A percentile compares a stretch with the other conserved stretches of the same genome.
Evolutionary conservation across 2,113 vertebrate species (phyloP).

Genomic region (Chascanopsetta lugubris): DNA sequence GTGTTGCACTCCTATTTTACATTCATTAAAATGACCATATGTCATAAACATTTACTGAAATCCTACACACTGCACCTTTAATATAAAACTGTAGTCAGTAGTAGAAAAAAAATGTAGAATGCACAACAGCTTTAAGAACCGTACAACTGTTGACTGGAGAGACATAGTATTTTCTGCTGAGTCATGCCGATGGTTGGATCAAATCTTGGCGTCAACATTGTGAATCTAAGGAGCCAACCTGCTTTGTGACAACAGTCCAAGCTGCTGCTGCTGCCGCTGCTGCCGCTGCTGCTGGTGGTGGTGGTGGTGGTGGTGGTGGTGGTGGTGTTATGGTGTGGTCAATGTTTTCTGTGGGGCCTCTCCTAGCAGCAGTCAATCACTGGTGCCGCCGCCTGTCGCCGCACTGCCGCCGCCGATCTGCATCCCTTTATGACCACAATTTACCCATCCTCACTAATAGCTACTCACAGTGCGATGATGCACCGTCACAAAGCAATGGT

Average conservation of each 20-base stretch:
- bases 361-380: background rate
- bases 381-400: background rate
- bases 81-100: background rate
- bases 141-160: background rate
- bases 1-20: too few relatives aligned
- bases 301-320: too few relatives aligned
- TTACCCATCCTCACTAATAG: slow-evolving; percentile 2
- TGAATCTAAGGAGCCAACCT: background rate
- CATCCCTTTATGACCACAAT: background rate
- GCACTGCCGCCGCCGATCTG: background rate
- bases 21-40: too few relatives aligned
- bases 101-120: background rate
- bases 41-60: too few relatives aligned
- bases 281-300: too few relatives aligned
- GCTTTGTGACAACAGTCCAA: background rate
- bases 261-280: too few relatives aligned
- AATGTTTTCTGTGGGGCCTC: slow-evolving; percentile 1
- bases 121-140: background rate
- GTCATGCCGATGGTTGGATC: background rate
- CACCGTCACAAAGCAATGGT: background rate
- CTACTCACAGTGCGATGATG: background rate
- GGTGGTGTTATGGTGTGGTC: background rate
- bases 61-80: background rate
- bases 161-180: background rate
- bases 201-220: background rate